A percentile compares a stretch with the other conserved stretches of the same genome.
These are phyloP conservation scores for Epizoanthus fatuus DNA, from an alignment of 92 coral and sea anemone species.

Conservation along the genomic window DNA sequence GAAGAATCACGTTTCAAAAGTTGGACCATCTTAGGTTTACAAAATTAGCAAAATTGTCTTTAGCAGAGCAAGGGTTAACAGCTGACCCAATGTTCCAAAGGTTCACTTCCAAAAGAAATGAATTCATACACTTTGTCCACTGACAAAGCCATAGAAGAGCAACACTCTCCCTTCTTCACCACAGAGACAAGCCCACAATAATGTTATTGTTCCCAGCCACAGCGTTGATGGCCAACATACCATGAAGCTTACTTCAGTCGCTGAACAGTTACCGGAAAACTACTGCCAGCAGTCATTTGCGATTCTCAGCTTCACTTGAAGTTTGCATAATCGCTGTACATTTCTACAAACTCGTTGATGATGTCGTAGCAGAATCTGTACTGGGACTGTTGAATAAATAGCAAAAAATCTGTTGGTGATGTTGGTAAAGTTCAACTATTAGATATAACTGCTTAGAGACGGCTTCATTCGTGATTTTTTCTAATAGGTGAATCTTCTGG, in stretches of 20 bases:
- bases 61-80: too few relatives aligned
- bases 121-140: too few relatives aligned
- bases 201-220: too few relatives aligned
- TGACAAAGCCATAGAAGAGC: too few relatives aligned
- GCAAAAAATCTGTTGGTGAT: not conserved
- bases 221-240: not conserved
- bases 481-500: too few relatives aligned
- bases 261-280: not conserved
- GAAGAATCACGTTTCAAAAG: too few relatives aligned
- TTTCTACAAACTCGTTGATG: slow-evolving; percentile 81
- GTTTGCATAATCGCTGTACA: slow-evolving; percentile 73
- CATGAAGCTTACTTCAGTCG: not conserved
- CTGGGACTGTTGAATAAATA: slow-evolving; percentile 36
- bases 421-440: not conserved
- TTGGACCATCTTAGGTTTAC: too few relatives aligned
- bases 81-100: too few relatives aligned
- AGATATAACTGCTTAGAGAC: not conserved
- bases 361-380: slow-evolving; percentile 68
- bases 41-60: too few relatives aligned
- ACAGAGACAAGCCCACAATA: too few relatives aligned
- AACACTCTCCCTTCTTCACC: too few relatives aligned
- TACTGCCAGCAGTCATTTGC: not conserved
- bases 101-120: too few relatives aligned
- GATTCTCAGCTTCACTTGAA: slow-evolving; percentile 33
- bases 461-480: not conserved